Evolutionary conservation across 2,888 invertebrate species (phyloP).

Genomic region (Nezara viridula): DNA sequence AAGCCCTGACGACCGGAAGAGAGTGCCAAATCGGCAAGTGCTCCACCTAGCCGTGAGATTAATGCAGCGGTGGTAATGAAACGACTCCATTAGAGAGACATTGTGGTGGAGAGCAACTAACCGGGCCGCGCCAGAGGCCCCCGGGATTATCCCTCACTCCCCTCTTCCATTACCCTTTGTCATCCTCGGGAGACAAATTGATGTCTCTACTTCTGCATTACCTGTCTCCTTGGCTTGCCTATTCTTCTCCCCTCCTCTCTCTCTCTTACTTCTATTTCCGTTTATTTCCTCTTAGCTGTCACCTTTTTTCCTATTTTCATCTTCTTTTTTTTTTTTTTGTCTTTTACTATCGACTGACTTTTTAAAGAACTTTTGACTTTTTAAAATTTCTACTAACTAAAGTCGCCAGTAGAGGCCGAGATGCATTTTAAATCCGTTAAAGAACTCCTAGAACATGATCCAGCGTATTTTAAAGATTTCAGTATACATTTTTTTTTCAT

Average conservation of each 20-base stretch:
- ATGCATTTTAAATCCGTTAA: no score
- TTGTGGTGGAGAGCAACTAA: slow-evolving; percentile 47
- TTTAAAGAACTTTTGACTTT: neutral
- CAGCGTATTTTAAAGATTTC: no score
- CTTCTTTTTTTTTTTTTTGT: neutral
- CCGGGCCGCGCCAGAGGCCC: neutral
- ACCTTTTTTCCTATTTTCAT: neutral
- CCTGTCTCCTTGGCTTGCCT: slow-evolving; percentile 24
- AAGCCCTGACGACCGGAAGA: neutral
- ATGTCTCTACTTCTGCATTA: slow-evolving; percentile 51
- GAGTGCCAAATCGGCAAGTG: neutral
- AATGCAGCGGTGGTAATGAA: slow-evolving; percentile 38
- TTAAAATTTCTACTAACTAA: neutral
- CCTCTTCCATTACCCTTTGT: slow-evolving; percentile 58
- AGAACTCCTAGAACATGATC: no score
- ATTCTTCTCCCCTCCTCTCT: neutral
- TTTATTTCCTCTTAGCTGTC: neutral
- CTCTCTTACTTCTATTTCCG: neutral
- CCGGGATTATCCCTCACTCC: slow-evolving; percentile 54
- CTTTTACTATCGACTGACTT: neutral
- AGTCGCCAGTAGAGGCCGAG: no score
- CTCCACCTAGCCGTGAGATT: neutral
- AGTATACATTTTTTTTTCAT: no score
- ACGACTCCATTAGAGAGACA: slow-evolving; percentile 50
- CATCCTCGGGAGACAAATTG: slow-evolving; percentile 47